Evolutionary conservation across 2,113 vertebrate species (phyloP).

Genomic region (Potamarius usumacintae): DNA sequence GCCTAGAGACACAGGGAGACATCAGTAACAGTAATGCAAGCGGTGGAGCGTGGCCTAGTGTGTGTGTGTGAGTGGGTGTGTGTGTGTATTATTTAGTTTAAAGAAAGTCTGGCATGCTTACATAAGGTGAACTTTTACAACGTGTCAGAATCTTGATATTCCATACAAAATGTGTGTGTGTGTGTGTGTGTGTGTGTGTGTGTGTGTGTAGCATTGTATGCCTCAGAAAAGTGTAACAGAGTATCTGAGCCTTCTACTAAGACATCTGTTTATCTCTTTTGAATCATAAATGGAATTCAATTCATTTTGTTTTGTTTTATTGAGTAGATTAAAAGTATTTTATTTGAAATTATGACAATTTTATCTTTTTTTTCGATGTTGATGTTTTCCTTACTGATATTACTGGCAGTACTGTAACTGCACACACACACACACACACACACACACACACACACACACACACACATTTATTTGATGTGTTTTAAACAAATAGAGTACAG

Average conservation of each 20-base stretch:
- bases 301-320: not conserved
- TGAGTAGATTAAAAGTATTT: not conserved
- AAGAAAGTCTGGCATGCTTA: slow-evolving; percentile 17
- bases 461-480: too few species aligned
- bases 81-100: not conserved
- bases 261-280: not conserved
- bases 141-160: not conserved
- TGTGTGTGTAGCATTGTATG: not conserved
- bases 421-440: not conserved
- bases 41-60: not conserved
- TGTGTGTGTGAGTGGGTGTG: slow-evolving; percentile 42
- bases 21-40: slow-evolving; percentile 45
- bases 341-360: not conserved
- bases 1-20: slow-evolving; percentile 37
- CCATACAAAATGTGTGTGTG: not conserved
- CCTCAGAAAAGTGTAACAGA: not conserved
- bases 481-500: too few species aligned
- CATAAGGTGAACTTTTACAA: slow-evolving; percentile 28
- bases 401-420: not conserved
- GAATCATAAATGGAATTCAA: not conserved
- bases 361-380: not conserved
- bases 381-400: not conserved
- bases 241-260: not conserved
- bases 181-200: not conserved
- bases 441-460: not conserved